Conservation (phyloP, 2,113 vertebrate genomes). For the Oryzias javanicus region DNA sequence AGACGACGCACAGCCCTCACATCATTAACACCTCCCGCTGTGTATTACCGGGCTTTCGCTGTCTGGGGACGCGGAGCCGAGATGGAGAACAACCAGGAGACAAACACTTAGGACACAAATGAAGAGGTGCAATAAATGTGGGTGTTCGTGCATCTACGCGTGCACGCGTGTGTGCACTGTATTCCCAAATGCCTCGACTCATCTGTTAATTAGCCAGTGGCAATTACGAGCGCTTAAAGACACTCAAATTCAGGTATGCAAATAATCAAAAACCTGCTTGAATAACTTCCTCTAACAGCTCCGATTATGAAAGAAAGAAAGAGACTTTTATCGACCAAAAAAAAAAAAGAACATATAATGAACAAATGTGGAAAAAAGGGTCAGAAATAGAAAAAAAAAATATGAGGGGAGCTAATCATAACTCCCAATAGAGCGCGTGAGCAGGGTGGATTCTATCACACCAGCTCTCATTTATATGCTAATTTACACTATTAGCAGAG, state of each 20-base stretch:
- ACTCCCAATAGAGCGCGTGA: constrained; percentile 68
- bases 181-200: constrained; percentile 60
- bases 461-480: constrained; percentile 76
- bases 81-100: constrained; percentile 36
- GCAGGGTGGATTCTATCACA: constrained; percentile 64
- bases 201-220: constrained; percentile 71
- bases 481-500: constrained; percentile 67
- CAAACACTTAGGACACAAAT: constrained; percentile 41
- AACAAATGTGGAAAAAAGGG: constrained; percentile 12
- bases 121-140: constrained; percentile 34
- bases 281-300: constrained; percentile 35
- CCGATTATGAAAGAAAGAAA: constrained; percentile 22
- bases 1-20: constrained; percentile 64
- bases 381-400: constrained; percentile 40
- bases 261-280: constrained; percentile 40
- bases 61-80: constrained; percentile 50
- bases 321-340: constrained; percentile 5
- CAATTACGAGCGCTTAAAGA: constrained; percentile 66
- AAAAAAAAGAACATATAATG: constrained; percentile 10
- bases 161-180: constrained; percentile 5
- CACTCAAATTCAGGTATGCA: constrained; percentile 64
- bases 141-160: constrained; percentile 21
- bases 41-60: constrained; percentile 39
- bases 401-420: constrained; percentile 60
- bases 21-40: constrained; percentile 74